These are phyloP conservation scores for Morpho deidamia DNA, from an alignment of 2,888 invertebrate genomes.

Conservation along the genomic window DNA sequence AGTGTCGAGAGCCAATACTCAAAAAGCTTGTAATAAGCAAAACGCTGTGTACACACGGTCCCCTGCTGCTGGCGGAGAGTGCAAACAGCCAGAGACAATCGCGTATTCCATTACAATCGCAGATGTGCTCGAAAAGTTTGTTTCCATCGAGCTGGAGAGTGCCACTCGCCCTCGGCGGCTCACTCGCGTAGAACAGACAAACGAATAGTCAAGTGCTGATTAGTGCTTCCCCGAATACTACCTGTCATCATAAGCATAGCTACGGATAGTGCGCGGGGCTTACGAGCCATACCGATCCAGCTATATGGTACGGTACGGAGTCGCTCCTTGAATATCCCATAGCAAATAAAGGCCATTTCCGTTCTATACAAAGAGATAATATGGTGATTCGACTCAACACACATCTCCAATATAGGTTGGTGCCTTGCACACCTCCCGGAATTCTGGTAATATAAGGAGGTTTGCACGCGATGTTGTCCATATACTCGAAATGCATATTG, in stretches of 20 bases:
- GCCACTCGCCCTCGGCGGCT: slow-evolving; percentile 13
- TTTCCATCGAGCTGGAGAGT: slow-evolving; percentile 17
- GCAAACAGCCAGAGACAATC: slow-evolving; percentile 22
- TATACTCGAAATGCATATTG: no score
- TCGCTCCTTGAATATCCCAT: no score
- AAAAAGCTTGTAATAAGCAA: slow-evolving; percentile 26
- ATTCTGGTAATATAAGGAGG: no score
- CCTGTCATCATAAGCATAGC: neutral
- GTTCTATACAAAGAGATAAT: no score
- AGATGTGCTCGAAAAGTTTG: slow-evolving; percentile 23
- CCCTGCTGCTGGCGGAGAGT: slow-evolving; percentile 19
- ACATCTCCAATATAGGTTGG: no score
- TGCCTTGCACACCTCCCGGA: no score
- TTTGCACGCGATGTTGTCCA: no score
- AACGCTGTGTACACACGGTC: slow-evolving; percentile 25
- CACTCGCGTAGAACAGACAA: slow-evolving; percentile 9
- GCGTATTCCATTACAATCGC: slow-evolving; percentile 25
- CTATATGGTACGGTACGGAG: no score
- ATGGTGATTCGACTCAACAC: no score
- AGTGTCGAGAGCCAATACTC: slow-evolving; percentile 20
- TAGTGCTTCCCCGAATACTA: slow-evolving; percentile 11
- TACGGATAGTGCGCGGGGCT: neutral
- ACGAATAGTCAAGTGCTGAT: slow-evolving; percentile 19
- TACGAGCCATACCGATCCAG: neutral
- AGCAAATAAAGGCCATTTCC: no score